Percentiles rank a stretch among this genome's conserved stretches.
Evolutionary conservation across 2,888 invertebrate genomes (phyloP).

Genomic region (Drosophila greeni): DNA sequence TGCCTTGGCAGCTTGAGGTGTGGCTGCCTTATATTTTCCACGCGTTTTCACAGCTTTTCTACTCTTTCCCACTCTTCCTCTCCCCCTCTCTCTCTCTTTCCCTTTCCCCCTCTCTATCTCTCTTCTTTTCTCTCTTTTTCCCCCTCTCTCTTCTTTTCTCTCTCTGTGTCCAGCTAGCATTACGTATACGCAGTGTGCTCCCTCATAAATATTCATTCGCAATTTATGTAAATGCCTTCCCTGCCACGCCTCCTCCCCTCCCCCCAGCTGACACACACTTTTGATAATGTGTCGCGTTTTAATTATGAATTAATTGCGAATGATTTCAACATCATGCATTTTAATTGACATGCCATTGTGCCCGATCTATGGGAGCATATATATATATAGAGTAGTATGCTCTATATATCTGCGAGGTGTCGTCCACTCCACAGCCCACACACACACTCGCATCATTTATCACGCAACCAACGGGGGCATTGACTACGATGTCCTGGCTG

Average conservation of each 20-base stretch:
- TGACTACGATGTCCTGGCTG: slow-evolving; percentile 14
- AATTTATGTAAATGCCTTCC: slow-evolving; percentile 65
- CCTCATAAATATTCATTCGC: slow-evolving; percentile 68
- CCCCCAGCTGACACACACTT: slow-evolving; percentile 41
- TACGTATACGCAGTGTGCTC: slow-evolving; percentile 18
- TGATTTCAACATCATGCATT: slow-evolving; percentile 74
- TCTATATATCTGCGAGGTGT: slow-evolving; percentile 48
- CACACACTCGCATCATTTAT: slow-evolving; percentile 57
- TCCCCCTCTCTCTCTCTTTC: neutral
- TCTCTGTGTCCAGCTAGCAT: slow-evolving; percentile 1
- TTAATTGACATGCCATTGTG: slow-evolving; percentile 68
- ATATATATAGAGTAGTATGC: no score
- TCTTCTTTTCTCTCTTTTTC: no score
- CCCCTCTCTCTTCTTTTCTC: neutral
- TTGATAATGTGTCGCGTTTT: slow-evolving; percentile 72
- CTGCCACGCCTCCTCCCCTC: slow-evolving; percentile 17
- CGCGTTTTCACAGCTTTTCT: no score
- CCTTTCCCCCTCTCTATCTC: neutral
- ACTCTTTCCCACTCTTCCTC: neutral
- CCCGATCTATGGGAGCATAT: slow-evolving; percentile 27
- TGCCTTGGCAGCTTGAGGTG: slow-evolving; percentile 46
- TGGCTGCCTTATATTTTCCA: slow-evolving; percentile 2
- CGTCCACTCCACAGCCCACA: slow-evolving; percentile 27
- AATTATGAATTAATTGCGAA: slow-evolving; percentile 74
- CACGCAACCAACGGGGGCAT: slow-evolving; percentile 38